Percentiles rank a stretch among this genome's conserved stretches.
Conservation (phyloP, 2,797 vertebrate genomes). For the Hippoglossus hippoglossus region DNA sequence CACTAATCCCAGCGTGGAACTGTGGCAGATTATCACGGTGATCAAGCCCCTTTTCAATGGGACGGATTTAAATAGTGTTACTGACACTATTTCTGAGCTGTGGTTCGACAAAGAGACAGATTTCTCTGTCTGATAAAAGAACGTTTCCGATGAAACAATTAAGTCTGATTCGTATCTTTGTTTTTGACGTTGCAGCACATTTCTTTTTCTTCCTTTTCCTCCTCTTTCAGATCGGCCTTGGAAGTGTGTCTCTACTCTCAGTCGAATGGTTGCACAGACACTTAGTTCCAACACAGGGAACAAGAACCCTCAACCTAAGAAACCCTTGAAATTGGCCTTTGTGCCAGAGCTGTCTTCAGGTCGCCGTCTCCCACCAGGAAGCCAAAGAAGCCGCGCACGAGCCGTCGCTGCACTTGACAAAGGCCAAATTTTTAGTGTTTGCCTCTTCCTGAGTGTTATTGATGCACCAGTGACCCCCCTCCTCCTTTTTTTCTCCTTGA, state of each 20-base stretch:
- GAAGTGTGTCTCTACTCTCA: background rate
- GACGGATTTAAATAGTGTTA: slow-evolving; percentile 12
- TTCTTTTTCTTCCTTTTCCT: too few species aligned
- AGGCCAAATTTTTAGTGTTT: slow-evolving; percentile 22
- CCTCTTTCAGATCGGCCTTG: background rate
- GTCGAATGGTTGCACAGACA: slow-evolving; percentile 17
- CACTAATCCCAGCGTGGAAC: slow-evolving; percentile 54
- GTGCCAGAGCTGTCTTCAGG: slow-evolving; percentile 4
- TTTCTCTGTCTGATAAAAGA: background rate
- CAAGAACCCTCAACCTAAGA: slow-evolving; percentile 17
- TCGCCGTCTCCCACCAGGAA: background rate
- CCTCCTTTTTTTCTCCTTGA: background rate
- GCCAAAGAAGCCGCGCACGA: background rate
- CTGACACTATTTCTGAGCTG: background rate
- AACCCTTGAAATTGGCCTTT: slow-evolving; percentile 18
- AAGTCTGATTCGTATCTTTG: too few species aligned
- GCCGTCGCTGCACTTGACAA: slow-evolving; percentile 9
- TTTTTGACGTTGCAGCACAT: too few species aligned
- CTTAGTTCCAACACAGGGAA: background rate
- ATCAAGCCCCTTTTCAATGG: slow-evolving; percentile 15
- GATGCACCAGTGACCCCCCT: background rate
- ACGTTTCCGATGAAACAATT: too few species aligned
- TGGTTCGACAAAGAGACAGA: background rate
- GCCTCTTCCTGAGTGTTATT: slow-evolving; percentile 15
- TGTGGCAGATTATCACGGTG: slow-evolving; percentile 38